Conservation (phyloP, 1,140 invertebrate species). For the Penaeus chinensis region DNA sequence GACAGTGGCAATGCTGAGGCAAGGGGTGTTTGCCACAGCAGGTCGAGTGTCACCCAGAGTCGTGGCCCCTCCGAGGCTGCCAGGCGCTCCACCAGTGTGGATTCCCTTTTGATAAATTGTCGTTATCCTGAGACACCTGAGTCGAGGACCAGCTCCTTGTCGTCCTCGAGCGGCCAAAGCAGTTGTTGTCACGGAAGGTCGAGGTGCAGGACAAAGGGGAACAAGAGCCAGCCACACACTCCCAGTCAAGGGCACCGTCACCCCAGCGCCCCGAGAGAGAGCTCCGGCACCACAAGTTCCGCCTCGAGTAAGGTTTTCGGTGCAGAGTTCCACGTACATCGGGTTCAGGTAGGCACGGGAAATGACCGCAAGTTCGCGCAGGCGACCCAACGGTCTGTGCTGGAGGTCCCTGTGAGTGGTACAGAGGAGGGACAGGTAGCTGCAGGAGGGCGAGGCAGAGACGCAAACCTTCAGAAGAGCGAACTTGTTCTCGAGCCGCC, state of each 20-base stretch:
- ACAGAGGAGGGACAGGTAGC: neutral
- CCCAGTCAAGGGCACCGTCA: neutral
- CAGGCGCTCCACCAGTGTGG: conserved; percentile 28
- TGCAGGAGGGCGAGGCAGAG: neutral
- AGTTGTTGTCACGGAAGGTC: conserved; percentile 29
- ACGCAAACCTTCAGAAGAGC: conserved; percentile 19
- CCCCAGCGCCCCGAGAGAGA: too few species aligned
- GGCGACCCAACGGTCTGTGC: conserved; percentile 16
- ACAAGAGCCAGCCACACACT: neutral
- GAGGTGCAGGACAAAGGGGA: neutral
- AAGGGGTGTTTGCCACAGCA: neutral
- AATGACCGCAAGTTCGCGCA: conserved; percentile 34
- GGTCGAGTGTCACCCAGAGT: neutral
- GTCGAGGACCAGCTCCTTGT: conserved; percentile 37
- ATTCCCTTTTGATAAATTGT: conserved; percentile 3
- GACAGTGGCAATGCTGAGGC: neutral
- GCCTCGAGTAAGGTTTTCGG: conserved; percentile 22
- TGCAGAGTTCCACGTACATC: conserved; percentile 34
- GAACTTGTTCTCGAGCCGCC: conserved; percentile 33
- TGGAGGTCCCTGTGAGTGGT: conserved; percentile 34
- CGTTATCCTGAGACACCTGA: neutral
- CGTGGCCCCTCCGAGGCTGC: neutral
- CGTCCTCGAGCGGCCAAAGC: conserved; percentile 34
- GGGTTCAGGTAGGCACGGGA: conserved; percentile 43
- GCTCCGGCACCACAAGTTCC: conserved; percentile 9